Percentiles rank a stretch among this genome's conserved stretches.
Evolutionary conservation across 2,797 vertebrate genomes (phyloP).

Genomic region (Loriculus beryllinus): DNA sequence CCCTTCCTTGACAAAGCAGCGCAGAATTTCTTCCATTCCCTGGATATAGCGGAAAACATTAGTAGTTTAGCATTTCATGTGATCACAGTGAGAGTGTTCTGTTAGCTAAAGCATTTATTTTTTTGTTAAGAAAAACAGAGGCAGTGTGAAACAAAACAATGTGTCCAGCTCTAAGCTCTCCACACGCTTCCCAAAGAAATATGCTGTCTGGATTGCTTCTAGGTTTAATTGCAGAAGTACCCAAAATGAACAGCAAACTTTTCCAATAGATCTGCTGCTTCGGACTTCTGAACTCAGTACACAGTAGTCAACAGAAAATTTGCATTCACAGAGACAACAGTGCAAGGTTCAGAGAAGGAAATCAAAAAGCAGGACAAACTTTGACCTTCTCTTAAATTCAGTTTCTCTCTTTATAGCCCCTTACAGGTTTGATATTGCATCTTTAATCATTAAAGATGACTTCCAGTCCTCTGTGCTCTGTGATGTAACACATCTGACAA

Average conservation of each 20-base stretch:
- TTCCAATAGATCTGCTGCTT: neutral
- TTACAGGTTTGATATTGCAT: neutral
- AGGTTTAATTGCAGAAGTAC: neutral
- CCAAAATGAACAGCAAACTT: neutral
- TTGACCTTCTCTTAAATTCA: neutral
- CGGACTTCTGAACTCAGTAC: neutral
- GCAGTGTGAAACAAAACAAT: neutral
- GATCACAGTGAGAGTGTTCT: neutral
- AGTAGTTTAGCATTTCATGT: neutral
- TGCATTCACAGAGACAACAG: neutral
- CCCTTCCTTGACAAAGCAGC: slow-evolving; percentile 90
- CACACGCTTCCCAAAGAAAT: neutral
- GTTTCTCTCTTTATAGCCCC: neutral
- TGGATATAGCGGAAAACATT: slow-evolving; percentile 52
- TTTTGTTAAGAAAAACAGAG: neutral
- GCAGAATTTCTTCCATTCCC: slow-evolving; percentile 94
- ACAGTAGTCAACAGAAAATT: neutral
- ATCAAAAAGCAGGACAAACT: neutral
- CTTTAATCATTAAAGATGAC: neutral
- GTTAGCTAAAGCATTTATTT: neutral
- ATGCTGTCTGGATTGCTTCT: accelerated
- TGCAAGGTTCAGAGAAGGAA: neutral
- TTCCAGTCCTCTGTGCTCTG: neutral
- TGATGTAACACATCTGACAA: neutral
- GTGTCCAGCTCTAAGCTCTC: neutral